phyloP scores from a whole-genome alignment of 2,888 invertebrate species.

The Hesperia comma region DNA sequence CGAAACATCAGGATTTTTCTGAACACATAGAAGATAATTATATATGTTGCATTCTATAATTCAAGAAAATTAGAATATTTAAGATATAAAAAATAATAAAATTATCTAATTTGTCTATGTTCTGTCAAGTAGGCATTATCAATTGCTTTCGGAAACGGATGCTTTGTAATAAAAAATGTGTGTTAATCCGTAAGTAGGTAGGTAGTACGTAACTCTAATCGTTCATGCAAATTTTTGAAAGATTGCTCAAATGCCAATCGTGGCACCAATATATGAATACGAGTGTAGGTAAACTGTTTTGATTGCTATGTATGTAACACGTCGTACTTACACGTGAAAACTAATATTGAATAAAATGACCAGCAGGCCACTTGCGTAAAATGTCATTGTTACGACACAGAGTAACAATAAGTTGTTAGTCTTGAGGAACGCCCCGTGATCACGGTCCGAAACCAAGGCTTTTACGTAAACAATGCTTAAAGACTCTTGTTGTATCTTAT shows the following conservation, averaged over 20 bases:
- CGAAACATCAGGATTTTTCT: no score
- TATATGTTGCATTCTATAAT: no score
- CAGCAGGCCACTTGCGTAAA: slow-evolving; percentile 33
- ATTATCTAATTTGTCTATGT: slow-evolving; percentile 11
- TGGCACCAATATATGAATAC: neutral
- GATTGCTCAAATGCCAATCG: neutral
- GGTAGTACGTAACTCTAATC: neutral
- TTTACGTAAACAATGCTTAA: slow-evolving; percentile 67
- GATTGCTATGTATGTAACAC: neutral
- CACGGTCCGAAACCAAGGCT: slow-evolving; percentile 71
- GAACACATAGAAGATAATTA: no score
- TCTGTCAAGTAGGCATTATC: slow-evolving; percentile 9
- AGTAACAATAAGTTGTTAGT: slow-evolving; percentile 55
- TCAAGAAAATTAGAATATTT: neutral
- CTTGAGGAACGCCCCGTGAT: slow-evolving; percentile 63
- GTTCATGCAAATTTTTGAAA: slow-evolving; percentile 1
- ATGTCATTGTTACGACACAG: slow-evolving; percentile 57
- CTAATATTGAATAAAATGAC: neutral
- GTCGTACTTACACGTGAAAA: slow-evolving; percentile 2
- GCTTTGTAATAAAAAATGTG: slow-evolving; percentile 17
- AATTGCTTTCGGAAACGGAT: slow-evolving; percentile 18
- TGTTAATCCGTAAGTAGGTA: slow-evolving; percentile 12
- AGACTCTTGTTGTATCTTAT: slow-evolving; percentile 60
- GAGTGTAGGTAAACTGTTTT: neutral
- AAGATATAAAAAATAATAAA: neutral